Conservation (phyloP, 53 echinoderm and acorn worm species). For the Astropecten irregularis region DNA sequence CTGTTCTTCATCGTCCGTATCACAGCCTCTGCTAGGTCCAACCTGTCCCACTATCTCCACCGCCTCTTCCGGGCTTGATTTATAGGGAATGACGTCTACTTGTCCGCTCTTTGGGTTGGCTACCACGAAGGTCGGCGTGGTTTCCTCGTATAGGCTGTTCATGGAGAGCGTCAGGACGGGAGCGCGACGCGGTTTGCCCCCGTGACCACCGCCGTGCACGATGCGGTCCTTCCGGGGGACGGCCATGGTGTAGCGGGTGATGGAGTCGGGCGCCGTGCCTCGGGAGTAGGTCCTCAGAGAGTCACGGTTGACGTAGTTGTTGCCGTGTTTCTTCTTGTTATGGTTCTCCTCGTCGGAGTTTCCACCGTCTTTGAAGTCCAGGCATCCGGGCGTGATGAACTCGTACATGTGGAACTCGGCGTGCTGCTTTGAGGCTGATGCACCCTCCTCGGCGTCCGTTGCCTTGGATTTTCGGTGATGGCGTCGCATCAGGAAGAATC, state of each 20-base stretch:
- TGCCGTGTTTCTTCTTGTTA: constrained; percentile 17
- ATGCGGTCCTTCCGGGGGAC: constrained; percentile 47
- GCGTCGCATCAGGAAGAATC: constrained; percentile 6
- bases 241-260: constrained; percentile 35
- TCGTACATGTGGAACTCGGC: constrained; percentile 23
- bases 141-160: constrained; percentile 57
- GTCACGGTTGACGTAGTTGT: constrained; percentile 15
- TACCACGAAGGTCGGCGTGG: constrained; percentile 51
- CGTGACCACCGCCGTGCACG: constrained; percentile 39
- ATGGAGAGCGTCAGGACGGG: constrained; percentile 49
- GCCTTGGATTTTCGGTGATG: neutral
- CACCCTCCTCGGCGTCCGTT: constrained; percentile 10
- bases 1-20: constrained; percentile 10
- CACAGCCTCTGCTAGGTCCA: neutral
- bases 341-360: constrained; percentile 52
- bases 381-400: neutral
- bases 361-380: constrained; percentile 17
- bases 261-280: constrained; percentile 30
- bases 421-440: neutral
- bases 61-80: neutral
- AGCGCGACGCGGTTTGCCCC: constrained; percentile 21
- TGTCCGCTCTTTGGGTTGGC: constrained; percentile 1
- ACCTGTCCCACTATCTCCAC: neutral
- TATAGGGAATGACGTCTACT: constrained; percentile 22
- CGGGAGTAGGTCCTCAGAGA: constrained; percentile 34